These are phyloP conservation scores for Synergus itoensis DNA, from an alignment of 2,888 invertebrate genomes.

Conservation along the genomic window DNA sequence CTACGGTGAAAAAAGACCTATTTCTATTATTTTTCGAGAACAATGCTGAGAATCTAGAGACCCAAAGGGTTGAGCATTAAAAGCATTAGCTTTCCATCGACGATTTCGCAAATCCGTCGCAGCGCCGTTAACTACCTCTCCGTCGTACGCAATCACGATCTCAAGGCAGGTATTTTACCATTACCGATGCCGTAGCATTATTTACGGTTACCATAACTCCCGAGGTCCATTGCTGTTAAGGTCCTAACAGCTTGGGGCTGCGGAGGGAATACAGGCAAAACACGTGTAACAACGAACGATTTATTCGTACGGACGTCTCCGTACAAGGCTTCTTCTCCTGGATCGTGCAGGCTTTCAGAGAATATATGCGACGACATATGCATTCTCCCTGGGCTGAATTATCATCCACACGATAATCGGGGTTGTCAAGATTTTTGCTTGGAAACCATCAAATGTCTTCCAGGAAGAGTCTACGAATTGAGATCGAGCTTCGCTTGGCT, in stretches of 20 bases:
- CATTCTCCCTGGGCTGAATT: not conserved
- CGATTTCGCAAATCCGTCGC: constrained; percentile 25
- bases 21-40: constrained; percentile 9
- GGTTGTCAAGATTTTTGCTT: not conserved
- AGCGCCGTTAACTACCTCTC: constrained; percentile 35
- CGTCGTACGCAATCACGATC: constrained; percentile 51
- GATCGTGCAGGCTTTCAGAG: constrained; percentile 13
- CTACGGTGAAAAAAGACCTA: not conserved
- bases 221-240: constrained; percentile 63
- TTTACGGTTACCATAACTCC: constrained; percentile 71
- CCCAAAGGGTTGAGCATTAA: constrained; percentile 10
- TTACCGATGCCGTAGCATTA: constrained; percentile 66
- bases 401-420: not conserved
- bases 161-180: constrained; percentile 50
- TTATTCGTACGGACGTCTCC: constrained; percentile 60
- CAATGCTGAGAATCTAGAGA: not conserved
- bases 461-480: not conserved
- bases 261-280: constrained; percentile 52
- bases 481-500: not conserved
- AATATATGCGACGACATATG: constrained; percentile 20
- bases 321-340: constrained; percentile 46
- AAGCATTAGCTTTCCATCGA: constrained; percentile 23
- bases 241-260: constrained; percentile 57
- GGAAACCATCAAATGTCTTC: not conserved
- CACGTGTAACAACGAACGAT: constrained; percentile 64